Conservation (phyloP, 2,113 vertebrate species). For the Dasyurus viverrinus region DNA sequence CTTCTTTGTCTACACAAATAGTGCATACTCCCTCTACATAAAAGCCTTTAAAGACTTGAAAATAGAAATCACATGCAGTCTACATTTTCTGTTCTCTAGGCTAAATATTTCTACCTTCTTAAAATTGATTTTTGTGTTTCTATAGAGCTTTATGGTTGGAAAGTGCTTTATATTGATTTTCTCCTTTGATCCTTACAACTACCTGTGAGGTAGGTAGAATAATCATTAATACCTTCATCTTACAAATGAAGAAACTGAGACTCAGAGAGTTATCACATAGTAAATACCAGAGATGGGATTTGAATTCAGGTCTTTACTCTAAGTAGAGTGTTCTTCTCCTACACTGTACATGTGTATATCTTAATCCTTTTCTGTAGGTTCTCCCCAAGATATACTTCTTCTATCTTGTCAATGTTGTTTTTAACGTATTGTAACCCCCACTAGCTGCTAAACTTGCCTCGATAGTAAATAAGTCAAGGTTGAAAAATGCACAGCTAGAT, state of each 20-base stretch:
- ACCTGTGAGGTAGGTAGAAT: background rate
- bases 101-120: background rate
- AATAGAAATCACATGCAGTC: background rate
- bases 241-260: background rate
- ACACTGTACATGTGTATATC: background rate
- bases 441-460: background rate
- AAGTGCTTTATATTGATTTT: background rate
- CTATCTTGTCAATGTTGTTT: background rate
- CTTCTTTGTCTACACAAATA: background rate
- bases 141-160: background rate
- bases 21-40: background rate
- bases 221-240: background rate
- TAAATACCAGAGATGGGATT: background rate
- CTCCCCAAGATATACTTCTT: background rate
- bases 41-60: background rate
- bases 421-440: background rate
- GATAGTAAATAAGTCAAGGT: background rate
- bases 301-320: background rate
- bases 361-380: background rate
- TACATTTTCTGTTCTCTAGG: background rate
- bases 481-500: background rate
- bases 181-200: background rate
- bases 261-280: background rate
- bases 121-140: conserved; percentile 1
- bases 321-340: background rate